These are phyloP conservation scores for Littorina saxatilis DNA, from an alignment of 1,140 invertebrate genomes.

Conservation along the genomic window DNA sequence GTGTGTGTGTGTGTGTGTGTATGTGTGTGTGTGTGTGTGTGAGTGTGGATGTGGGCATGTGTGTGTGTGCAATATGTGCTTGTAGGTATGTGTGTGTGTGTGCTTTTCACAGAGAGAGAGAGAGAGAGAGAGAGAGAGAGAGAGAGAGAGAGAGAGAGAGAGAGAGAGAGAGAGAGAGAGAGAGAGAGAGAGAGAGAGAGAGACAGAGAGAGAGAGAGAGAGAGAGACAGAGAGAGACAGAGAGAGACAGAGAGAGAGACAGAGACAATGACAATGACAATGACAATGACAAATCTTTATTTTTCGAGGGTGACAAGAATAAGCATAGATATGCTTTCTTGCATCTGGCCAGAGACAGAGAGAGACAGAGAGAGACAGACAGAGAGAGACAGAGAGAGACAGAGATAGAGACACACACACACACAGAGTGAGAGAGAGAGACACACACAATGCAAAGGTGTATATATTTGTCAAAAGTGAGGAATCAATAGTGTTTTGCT, in stretches of 20 bases:
- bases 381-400: too few species aligned
- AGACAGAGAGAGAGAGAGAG: neutral
- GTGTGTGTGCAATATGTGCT: neutral
- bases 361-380: neutral
- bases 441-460: neutral
- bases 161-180: neutral
- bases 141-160: neutral
- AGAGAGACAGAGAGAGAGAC: slow-evolving; percentile 6
- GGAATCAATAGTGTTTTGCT: too few species aligned
- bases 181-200: neutral
- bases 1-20: neutral
- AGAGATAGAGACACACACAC: too few species aligned
- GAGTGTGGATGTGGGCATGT: neutral
- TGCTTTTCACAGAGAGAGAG: neutral
- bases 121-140: neutral
- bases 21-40: neutral
- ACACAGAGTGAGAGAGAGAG: neutral
- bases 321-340: too few species aligned
- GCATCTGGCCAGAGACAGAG: too few species aligned
- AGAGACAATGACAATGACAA: too few species aligned
- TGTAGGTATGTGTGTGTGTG: neutral
- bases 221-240: too few species aligned
- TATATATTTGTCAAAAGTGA: neutral
- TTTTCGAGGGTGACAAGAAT: too few species aligned
- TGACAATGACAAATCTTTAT: too few species aligned